These are phyloP conservation scores for Agrypnus murinus DNA, from an alignment of 2,888 invertebrate species.

Conservation along the genomic window DNA sequence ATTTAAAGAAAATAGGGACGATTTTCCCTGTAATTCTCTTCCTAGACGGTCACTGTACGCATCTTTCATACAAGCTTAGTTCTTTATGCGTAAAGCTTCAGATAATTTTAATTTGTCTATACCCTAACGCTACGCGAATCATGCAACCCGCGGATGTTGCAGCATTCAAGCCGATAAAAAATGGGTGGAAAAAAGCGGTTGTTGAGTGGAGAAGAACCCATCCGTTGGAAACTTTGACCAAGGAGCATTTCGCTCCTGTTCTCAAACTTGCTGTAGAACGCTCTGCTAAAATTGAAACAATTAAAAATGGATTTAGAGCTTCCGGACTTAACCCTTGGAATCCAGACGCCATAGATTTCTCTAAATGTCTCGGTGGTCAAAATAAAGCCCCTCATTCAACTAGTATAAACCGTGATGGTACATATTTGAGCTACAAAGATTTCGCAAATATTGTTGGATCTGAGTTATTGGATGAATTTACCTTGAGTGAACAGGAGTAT, in stretches of 20 bases:
- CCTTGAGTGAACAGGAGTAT: too few relatives aligned
- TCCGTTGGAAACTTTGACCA: constrained; percentile 28
- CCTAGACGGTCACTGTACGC: constrained; percentile 52
- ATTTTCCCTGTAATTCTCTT: constrained; percentile 36
- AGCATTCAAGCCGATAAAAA: constrained; percentile 56
- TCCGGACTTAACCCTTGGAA: constrained; percentile 9
- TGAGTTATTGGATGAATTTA: too few relatives aligned
- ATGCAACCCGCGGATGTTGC: constrained; percentile 51
- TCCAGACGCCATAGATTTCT: neutral
- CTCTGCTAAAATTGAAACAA: neutral
- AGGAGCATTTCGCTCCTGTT: neutral
- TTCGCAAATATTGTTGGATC: too few relatives aligned
- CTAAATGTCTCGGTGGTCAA: neutral
- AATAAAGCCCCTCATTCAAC: neutral
- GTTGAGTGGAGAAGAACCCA: constrained; percentile 54
- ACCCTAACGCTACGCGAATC: constrained; percentile 57
- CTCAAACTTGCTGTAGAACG: neutral
- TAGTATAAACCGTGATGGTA: too few relatives aligned
- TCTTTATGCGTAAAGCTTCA: constrained; percentile 56
- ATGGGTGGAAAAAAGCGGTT: constrained; percentile 52
- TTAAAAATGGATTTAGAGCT: constrained; percentile 11
- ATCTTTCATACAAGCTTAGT: constrained; percentile 53
- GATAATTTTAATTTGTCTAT: constrained; percentile 58
- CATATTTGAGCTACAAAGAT: too few relatives aligned
- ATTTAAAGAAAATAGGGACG: constrained; percentile 30